Evolutionary conservation across 1,140 invertebrate genomes (phyloP), one percentile per base, ranked within the genome.

Genomic region (Pseudomyrmex pallidus): DNA sequence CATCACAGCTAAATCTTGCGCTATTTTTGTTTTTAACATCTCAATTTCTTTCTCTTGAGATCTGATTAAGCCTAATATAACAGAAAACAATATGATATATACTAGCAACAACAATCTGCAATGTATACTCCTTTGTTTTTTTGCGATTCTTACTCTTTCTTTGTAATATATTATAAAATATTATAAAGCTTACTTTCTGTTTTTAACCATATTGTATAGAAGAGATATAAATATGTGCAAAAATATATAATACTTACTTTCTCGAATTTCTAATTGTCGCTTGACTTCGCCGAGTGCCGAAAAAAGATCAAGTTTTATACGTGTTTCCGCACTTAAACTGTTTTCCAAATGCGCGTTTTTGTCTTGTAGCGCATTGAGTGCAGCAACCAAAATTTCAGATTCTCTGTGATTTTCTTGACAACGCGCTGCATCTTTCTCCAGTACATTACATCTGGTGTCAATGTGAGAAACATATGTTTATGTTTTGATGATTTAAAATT

Each of bases 281-380:
- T 99, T 98, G 56, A 98, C 98, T 93, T 99, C 98, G 22, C 98
- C 98, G 54, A 99, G 96, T 82, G 98, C 98, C 77, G 98, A 99
- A 94, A 99, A 99, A 77, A 99, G 95, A 95, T 99, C 98, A 82
- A 99, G 96, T 95, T 99, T 99, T 93, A 99, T 97, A 83, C 98
- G 96, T 63, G 98, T 99, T 95, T 99, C 98, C 35, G 98, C 98
- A 86, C 97, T 98, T 68, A 99, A 96, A 92, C 97, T 98, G 90
- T 97, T 98, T 94, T 99, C 98, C 77, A 98, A 95, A 92, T 98
- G 97, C 88, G 96, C 93, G 93, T 97, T 98, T 94, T 98, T 98
- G 84, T 98, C 97, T 94, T 98, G 97, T 93, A 98, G 96, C 48
- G 96, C 96, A 83, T 96, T 96, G 59, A 98, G 93, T n/a, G 97